Base-by-base conservation (phyloP, 2,888 invertebrate species). In the Idaea biselata region DNA sequence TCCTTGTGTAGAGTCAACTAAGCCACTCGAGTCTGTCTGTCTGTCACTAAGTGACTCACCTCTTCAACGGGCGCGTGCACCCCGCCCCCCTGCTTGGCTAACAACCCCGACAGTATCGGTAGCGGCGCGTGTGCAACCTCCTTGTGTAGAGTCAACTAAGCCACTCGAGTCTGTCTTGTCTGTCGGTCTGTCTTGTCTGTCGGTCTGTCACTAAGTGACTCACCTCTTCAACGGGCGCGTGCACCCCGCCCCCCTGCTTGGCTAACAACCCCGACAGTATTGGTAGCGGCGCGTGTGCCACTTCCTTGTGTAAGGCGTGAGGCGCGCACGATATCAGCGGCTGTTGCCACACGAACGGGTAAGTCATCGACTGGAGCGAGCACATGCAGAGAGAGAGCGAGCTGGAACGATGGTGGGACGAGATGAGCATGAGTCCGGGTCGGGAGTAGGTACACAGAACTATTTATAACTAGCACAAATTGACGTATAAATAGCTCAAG, bases 331-430 rank as follows among this genome's bases (percentile, higher is more conserved):
- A 96, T 60, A 97, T 95, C 16, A 97, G 94, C 0, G 96, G 96
- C 77, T 97, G 97, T 62, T 96, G 97, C 97, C 97, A 97, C 54
- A 94, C 94, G 84, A 97, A 96, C 7, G 97, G 97, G 84, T 96
- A 97, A 6, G 97, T 88, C 33, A 96, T 93, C 32, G 95, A 94
- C 70, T 96, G 95, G 1, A 97, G 84, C 0, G 96, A 96, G 78
- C 97, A 95, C 61, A 97, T 93, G 73, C 96, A 96, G 0, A 95
- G 93, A 0, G 96, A 96, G 8, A 97, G 89, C 3, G 68, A 65
- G 16, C 84, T 82, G 75, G 0, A 57, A 56, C 2, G 1, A n/a
- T 17, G 11, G 44, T 8, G 2, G 11, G 14, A 14, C 7, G 44
- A 44, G 8, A 8, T 5, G 33, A 25, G 25, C n/a, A n/a, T n/a